Evolutionary conservation across 2,113 vertebrate species (phyloP).

Genomic region (Ceuthmochares aereus): DNA sequence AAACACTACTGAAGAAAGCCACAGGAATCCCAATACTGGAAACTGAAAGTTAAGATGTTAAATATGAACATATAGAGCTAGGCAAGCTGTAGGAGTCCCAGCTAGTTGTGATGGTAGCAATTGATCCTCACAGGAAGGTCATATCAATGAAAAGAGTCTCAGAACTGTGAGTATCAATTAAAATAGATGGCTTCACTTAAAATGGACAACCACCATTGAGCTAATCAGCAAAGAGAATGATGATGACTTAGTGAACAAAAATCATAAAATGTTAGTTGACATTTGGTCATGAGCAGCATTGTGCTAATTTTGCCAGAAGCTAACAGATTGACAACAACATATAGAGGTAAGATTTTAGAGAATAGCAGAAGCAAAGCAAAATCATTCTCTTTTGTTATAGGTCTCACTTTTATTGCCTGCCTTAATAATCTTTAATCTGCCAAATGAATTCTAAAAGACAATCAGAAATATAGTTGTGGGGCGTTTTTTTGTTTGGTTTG

Average conservation of each 20-base stretch:
- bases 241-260: neutral
- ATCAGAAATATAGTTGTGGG: neutral
- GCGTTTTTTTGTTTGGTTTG: neutral
- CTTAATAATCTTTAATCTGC: neutral
- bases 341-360: neutral
- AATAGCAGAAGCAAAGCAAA: neutral
- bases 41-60: conserved; percentile 32
- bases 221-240: neutral
- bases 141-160: neutral
- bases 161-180: neutral
- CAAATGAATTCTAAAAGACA: neutral
- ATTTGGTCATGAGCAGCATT: neutral
- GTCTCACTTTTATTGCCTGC: neutral
- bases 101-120: neutral
- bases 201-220: neutral
- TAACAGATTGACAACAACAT: neutral
- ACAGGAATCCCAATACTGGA: conserved; percentile 25
- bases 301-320: neutral
- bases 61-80: conserved; percentile 45
- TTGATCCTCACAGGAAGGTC: neutral
- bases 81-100: neutral
- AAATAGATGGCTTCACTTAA: neutral
- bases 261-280: neutral
- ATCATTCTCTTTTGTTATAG: neutral
- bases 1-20: conserved; percentile 41